These are phyloP conservation scores for Synergus umbraculus DNA, from an alignment of 2,888 invertebrate genomes.

Conservation along the genomic window DNA sequence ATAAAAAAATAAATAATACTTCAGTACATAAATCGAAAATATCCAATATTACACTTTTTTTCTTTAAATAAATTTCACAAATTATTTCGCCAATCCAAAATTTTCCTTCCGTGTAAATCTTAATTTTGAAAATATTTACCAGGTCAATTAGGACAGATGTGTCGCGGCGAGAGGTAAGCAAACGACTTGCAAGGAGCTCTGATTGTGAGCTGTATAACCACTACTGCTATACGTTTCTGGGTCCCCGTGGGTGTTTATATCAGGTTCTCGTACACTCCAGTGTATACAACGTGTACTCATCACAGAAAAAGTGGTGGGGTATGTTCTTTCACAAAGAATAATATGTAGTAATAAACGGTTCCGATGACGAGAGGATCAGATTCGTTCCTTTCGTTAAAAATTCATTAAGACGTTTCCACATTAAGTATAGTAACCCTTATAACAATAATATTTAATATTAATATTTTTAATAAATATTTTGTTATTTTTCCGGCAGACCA, in stretches of 20 bases:
- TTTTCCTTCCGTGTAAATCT: constrained; percentile 2
- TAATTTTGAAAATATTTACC: constrained; percentile 25
- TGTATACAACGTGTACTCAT: background rate
- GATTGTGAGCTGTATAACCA: background rate
- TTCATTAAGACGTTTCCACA: background rate
- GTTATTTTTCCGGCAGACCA: no score
- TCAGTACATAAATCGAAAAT: background rate
- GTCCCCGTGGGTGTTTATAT: constrained; percentile 2
- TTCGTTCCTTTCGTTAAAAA: background rate
- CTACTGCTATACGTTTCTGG: background rate
- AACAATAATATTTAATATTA: background rate
- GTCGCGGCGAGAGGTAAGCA: constrained; percentile 10
- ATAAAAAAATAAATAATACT: background rate
- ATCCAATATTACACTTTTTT: background rate
- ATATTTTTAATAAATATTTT: no score
- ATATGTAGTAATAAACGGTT: background rate
- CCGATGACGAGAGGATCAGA: background rate
- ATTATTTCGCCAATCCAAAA: constrained; percentile 13
- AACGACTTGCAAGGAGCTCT: background rate
- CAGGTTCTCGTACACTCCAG: constrained; percentile 5
- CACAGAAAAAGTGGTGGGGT: constrained; percentile 5
- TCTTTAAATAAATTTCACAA: background rate
- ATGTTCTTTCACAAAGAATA: constrained; percentile 8
- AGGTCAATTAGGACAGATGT: constrained; percentile 29
- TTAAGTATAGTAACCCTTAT: background rate